Percentiles rank a stretch among this genome's conserved stretches.
Conservation (phyloP, 2,113 vertebrate species). For the Bos indicus region DNA sequence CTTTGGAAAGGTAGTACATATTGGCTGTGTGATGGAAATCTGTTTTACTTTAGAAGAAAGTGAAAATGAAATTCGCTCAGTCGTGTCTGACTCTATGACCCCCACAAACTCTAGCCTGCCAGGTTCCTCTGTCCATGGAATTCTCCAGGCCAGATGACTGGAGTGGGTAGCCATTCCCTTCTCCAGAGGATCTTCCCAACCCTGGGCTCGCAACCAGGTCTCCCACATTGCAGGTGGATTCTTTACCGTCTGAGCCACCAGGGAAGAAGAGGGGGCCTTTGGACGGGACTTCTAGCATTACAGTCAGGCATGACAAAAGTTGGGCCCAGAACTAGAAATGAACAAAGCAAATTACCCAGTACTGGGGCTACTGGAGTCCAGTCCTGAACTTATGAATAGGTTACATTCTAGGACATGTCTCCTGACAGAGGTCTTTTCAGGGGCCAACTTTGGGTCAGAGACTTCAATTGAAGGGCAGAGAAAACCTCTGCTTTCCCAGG, state of each 20-base stretch:
- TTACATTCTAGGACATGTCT: conserved; percentile 27
- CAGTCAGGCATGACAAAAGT: neutral
- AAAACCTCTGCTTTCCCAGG: neutral
- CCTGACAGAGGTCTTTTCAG: neutral
- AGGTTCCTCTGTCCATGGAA: neutral
- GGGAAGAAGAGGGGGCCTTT: conserved; percentile 18
- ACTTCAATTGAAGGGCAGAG: neutral
- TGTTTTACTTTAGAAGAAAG: conserved; percentile 55
- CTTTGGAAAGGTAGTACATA: conserved; percentile 38
- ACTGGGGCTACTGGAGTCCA: neutral
- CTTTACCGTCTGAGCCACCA: neutral
- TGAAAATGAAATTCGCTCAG: neutral
- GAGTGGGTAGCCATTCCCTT: neutral
- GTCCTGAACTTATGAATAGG: neutral
- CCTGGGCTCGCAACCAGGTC: neutral
- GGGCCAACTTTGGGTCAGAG: neutral
- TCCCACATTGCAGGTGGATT: neutral
- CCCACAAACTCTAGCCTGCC: neutral
- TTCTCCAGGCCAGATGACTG: neutral
- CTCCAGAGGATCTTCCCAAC: neutral
- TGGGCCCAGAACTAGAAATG: conserved; percentile 37
- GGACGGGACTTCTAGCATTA: conserved; percentile 4
- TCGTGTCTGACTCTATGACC: neutral
- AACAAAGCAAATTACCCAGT: conserved; percentile 19
- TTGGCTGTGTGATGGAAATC: conserved; percentile 24